Evolutionary conservation across 2,888 invertebrate species (phyloP).

Genomic region (Diarsia dahlii): DNA sequence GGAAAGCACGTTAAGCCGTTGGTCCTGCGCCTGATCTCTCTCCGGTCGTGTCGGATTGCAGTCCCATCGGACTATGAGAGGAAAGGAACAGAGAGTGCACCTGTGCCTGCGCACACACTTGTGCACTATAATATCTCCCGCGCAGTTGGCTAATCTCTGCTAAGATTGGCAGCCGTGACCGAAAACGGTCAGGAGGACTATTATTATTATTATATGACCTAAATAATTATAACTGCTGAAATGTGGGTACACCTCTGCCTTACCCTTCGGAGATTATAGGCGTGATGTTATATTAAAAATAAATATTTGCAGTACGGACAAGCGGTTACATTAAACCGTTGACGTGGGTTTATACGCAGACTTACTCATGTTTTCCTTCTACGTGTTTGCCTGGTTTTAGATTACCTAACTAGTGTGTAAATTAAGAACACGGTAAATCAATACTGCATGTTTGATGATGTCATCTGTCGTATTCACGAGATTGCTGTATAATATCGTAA

Average conservation of each 20-base stretch:
- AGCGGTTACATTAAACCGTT: neutral
- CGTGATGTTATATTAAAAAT: neutral
- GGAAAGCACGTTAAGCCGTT: no score
- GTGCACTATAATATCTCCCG: no score
- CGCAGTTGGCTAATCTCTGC: no score
- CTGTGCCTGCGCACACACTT: no score
- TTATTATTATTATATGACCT: no score
- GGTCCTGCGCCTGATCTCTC: no score
- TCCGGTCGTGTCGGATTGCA: no score
- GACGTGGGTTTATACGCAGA: neutral
- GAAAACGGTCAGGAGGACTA: no score
- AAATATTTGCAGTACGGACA: neutral
- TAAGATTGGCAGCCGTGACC: no score
- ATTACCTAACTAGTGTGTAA: neutral
- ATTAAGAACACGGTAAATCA: conserved; percentile 2
- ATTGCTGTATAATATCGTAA: neutral
- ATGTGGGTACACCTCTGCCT: neutral
- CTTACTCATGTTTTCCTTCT: neutral
- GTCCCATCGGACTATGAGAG: no score
- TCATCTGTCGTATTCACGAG: neutral
- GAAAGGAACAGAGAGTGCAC: no score
- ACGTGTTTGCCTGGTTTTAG: neutral
- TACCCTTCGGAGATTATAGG: neutral
- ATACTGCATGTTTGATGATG: neutral
- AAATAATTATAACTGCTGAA: neutral